Evolutionary conservation across 2,888 invertebrate species (phyloP).

Genomic region (Horisme vitalbata): DNA sequence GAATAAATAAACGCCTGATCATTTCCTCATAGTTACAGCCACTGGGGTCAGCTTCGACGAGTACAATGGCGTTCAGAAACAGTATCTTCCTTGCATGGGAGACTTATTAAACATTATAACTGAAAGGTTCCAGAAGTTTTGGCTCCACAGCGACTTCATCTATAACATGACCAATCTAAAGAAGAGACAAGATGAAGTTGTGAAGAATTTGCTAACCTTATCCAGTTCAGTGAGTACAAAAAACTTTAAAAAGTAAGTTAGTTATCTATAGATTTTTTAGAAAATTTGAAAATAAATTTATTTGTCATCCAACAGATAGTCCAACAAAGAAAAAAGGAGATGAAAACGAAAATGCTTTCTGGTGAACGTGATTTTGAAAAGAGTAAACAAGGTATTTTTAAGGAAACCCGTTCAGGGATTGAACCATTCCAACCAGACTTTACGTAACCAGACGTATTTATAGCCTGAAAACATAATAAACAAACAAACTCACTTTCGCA

Average conservation of each 20-base stretch:
- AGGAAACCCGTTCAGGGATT: too few species aligned
- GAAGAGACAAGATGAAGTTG: conserved; percentile 36
- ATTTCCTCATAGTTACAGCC: conserved; percentile 16
- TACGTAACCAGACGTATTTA: too few species aligned
- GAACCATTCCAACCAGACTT: too few species aligned
- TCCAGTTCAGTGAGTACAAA: conserved; percentile 42
- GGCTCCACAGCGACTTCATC: conserved; percentile 30
- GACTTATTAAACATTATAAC: conserved; percentile 21
- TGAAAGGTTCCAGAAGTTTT: conserved; percentile 21
- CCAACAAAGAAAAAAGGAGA: neutral
- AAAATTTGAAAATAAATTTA: too few species aligned
- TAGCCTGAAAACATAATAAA: too few species aligned
- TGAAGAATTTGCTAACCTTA: conserved; percentile 38
- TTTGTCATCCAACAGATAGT: neutral
- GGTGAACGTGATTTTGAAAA: neutral
- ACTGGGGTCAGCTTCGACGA: conserved; percentile 14
- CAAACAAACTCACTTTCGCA: too few species aligned
- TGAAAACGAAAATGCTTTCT: neutral
- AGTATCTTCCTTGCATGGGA: conserved; percentile 16
- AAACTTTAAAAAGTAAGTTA: too few species aligned
- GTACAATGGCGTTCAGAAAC: conserved; percentile 8
- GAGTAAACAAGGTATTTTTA: neutral
- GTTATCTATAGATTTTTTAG: too few species aligned
- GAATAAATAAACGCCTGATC: too few species aligned
- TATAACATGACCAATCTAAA: conserved; percentile 37